Percentiles rank a stretch among this genome's conserved stretches.
Evolutionary conservation across 1,140 invertebrate genomes (phyloP).

Genomic region (Drosophila repleta): DNA sequence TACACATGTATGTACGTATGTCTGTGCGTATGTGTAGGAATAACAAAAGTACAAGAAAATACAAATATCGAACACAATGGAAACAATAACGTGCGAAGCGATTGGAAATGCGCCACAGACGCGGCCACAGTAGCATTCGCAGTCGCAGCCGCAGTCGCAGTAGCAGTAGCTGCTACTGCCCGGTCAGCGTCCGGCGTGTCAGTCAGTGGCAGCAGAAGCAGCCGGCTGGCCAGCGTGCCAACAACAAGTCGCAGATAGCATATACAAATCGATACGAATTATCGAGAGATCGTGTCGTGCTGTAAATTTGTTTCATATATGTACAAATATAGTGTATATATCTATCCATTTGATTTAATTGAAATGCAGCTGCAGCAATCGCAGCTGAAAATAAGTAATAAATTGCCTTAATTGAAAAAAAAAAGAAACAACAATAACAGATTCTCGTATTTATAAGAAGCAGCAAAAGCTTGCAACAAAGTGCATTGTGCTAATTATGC

Average conservation of each 20-base stretch:
- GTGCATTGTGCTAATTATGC: constrained; percentile 81
- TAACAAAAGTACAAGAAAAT: constrained; percentile 76
- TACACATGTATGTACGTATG: constrained; percentile 9
- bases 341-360: constrained; percentile 36
- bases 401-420: constrained; percentile 21
- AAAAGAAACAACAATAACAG: neutral
- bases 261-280: constrained; percentile 76
- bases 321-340: neutral
- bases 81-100: constrained; percentile 81
- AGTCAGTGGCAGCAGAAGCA: constrained; percentile 62
- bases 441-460: no score
- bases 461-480: constrained; percentile 34
- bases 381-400: constrained; percentile 39
- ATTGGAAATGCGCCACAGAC: constrained; percentile 75
- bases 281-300: constrained; percentile 47
- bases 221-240: constrained; percentile 64
- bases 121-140: constrained; percentile 9
- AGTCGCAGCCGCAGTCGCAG: constrained; percentile 25
- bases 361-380: constrained; percentile 30
- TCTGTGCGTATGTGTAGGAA: constrained; percentile 38
- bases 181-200: constrained; percentile 63
- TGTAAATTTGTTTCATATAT: neutral
- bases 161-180: neutral
- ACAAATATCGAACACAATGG: constrained; percentile 82
- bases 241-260: constrained; percentile 52